phyloP scores from a whole-genome alignment of 2,113 vertebrate species.

The Brienomyrus brachyistius region DNA sequence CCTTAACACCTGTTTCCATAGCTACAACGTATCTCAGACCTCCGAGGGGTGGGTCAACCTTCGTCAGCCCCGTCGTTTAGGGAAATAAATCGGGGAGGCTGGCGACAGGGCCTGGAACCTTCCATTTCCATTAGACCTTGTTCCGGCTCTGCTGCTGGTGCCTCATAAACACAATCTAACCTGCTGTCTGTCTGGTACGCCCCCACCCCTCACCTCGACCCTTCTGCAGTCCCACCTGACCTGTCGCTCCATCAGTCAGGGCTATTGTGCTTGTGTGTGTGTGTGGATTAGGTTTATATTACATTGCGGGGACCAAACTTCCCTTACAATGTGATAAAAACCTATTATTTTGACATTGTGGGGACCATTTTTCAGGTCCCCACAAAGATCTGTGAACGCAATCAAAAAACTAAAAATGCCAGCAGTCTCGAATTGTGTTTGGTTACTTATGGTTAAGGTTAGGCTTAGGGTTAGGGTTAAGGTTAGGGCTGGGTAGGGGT shows the following conservation, averaged over 20 bases:
- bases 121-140: conserved; percentile 48
- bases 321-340: too few relatives aligned
- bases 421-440: too few relatives aligned
- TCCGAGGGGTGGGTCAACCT: conserved; percentile 62
- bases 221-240: background rate
- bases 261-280: background rate
- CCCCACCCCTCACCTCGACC: background rate
- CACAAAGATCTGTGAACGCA: too few relatives aligned
- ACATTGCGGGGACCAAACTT: too few relatives aligned
- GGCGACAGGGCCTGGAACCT: conserved; percentile 62
- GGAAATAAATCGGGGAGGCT: conserved; percentile 71
- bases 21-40: conserved; percentile 71
- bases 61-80: conserved; percentile 66
- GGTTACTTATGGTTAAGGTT: too few relatives aligned
- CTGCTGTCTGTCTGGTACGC: background rate
- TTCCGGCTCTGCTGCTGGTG: conserved; percentile 46
- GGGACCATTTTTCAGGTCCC: too few relatives aligned
- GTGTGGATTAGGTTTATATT: background rate
- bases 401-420: too few relatives aligned
- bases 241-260: background rate
- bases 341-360: too few relatives aligned
- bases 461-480: too few relatives aligned
- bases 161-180: conserved; percentile 1
- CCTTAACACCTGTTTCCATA: conserved; percentile 79
- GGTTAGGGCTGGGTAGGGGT: too few relatives aligned